Base-by-base conservation (phyloP, 2,888 invertebrate genomes). In the Agrypnus murinus region DNA sequence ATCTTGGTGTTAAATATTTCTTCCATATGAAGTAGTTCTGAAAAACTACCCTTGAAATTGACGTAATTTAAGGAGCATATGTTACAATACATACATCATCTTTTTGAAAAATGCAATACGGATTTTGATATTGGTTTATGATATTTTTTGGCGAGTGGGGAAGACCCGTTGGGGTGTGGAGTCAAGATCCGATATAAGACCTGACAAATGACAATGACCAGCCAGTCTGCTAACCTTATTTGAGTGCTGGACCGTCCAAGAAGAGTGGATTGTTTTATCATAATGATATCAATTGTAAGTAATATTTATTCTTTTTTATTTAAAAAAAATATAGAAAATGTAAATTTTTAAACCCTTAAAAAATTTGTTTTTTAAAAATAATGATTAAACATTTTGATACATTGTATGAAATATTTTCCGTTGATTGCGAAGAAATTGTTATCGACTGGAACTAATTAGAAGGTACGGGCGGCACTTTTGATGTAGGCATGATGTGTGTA, bases 181-280 rank as follows among this genome's bases (percentile, higher is more conserved):
- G 60, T 48, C 58, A 71, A 71, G 65, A 36, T 64, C 59, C 59
- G 67, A 74, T 74, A 74, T 73, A 73, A 73, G 67, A 71, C 55
- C 71, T 71, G 57, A 71, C 69, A 71, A 70, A 71, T 74, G 65
- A 74, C 71, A 71, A 74, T 71, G 69, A 66, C 71, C 74, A 74
- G 65, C 64, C 69, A 71, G 71, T 74, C 71, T 65, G 17, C 64
- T 62, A 57, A 64, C 65, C 64, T 65, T 62, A 60, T 65, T 72
- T 68, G 65, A 69, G 72, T 72, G 72, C 48, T 69, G 60, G 65
- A 72, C 65, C 64, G 68, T 67, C 68, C 60, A 65, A 25, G 59
- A 57, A 68, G 48, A 60, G 58, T 64, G 40, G 15, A 34, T 65
- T 59, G 59, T 65, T 60, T 7, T 31, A 45, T 55, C 62, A 72